Conservation (phyloP, 2,797 vertebrate species). For the Enteromius argenteus region DNA sequence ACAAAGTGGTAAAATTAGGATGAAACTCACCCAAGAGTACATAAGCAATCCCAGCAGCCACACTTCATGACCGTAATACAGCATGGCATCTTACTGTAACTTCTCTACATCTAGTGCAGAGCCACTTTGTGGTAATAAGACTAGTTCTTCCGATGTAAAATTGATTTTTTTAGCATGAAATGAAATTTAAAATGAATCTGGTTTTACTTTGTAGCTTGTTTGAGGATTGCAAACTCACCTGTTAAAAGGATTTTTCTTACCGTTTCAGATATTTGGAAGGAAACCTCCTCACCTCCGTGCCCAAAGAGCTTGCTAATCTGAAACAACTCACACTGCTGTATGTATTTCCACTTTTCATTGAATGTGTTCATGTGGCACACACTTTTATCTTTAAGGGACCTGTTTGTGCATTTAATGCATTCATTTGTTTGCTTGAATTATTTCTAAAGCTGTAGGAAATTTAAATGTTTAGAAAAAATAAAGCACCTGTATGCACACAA, state of each 20-base stretch:
- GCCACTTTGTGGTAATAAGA: neutral
- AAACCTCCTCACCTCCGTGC: conserved; percentile 91
- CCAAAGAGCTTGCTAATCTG: conserved; percentile 88
- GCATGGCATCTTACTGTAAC: neutral
- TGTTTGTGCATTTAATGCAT: neutral
- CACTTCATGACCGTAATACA: neutral
- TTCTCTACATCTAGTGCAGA: neutral
- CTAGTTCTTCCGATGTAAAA: neutral
- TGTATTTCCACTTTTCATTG: conserved; percentile 64
- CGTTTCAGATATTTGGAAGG: conserved; percentile 94
- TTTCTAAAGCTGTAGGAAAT: neutral
- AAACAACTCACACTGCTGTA: conserved; percentile 95
- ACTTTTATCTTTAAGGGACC: neutral
- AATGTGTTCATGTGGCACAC: neutral
- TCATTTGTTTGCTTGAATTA: neutral
- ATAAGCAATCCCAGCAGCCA: neutral
- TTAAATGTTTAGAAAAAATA: neutral
- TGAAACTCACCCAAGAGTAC: neutral
- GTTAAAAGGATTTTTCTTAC: conserved; percentile 53
- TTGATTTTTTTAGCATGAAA: conserved; percentile 21
- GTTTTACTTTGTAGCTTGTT: neutral
- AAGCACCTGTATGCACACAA: neutral
- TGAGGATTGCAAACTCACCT: conserved; percentile 17
- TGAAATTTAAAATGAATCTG: neutral
- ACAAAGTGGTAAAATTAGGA: conserved; percentile 26